Base-by-base conservation (phyloP, 2,113 vertebrate species). In the Scartelaos histophorus region DNA sequence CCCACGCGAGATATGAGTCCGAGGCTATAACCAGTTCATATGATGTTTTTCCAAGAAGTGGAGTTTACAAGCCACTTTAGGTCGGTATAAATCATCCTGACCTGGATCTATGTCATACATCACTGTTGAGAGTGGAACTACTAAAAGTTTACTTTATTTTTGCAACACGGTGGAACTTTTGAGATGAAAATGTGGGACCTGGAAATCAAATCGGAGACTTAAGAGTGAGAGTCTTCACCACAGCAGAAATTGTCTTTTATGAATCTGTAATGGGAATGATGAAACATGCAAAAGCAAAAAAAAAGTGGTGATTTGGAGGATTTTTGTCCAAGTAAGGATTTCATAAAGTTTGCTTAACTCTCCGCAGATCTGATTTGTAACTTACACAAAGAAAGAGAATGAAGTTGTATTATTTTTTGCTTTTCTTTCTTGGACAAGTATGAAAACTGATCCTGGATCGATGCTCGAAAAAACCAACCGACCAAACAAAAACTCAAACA, bases 1-100 rank as follows among this genome's bases (percentile, higher is more conserved):
- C 85, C 70, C 49, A 68, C 46, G 70, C 71, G 71, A 1, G 35
- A 71, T 66, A 73, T 70, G 70, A 35, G 76, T 76, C 53, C 45
- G 71, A 46, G 65, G 66, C 45, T 60, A 47, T 43, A 43, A 43
- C 38, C 38, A 82, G 80, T 17, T 66, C 13, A 2, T 66, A 16
- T 46, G 15, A 38, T 25, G 24, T 73, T 75, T 76, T 80, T 72
- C n/a, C 68, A 54, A 49, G 67, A 54, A 49, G 67, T 58, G 24
- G 54, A 76, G 79, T 85, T 83, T 83, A 79, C 35, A 24, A 64
- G 68, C 49, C 69, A 38, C 78, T 84, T 76, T 71, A 38, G 54
- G 78, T 54, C 61, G 70, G 66, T 62, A 85, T 88, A 86, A 85
- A 86, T 88, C 83, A 86, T 65, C 56, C 15, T 82, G 83, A 83